Percentiles rank a stretch among this genome's conserved stretches.
Evolutionary conservation across 2,113 vertebrate genomes (phyloP).

Genomic region (Pheucticus melanocephalus): DNA sequence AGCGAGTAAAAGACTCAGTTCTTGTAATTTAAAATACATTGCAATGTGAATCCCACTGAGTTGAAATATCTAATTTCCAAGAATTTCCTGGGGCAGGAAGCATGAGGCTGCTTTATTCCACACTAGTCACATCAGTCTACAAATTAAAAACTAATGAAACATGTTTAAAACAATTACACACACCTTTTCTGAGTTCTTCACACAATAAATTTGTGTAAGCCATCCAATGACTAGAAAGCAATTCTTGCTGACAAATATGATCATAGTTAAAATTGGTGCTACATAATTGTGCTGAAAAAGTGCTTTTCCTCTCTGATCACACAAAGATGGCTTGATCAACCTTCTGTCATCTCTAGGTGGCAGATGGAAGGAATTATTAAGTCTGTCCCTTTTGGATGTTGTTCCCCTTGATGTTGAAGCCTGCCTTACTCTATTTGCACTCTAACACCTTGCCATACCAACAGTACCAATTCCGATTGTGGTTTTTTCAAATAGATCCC

Average conservation of each 20-base stretch:
- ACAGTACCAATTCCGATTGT: not conserved
- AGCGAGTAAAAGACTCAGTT: not conserved
- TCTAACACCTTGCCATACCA: not conserved
- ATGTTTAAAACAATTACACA: constrained; percentile 28
- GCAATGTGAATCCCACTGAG: constrained; percentile 11
- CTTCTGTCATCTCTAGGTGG: not conserved
- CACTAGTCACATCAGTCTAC: not conserved
- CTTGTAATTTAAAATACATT: constrained; percentile 49
- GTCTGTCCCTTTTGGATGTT: not conserved
- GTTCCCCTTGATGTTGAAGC: not conserved
- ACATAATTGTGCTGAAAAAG: constrained; percentile 24
- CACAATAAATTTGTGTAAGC: not conserved
- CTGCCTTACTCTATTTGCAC: not conserved
- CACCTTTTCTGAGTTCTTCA: constrained; percentile 32
- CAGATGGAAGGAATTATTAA: constrained; percentile 18
- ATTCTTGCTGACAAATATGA: not conserved
- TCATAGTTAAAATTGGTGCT: constrained; percentile 8
- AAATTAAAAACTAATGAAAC: constrained; percentile 34
- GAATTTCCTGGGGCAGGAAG: constrained; percentile 34
- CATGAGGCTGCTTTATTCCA: constrained; percentile 5
- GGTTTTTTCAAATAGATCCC: not conserved
- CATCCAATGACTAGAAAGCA: not conserved
- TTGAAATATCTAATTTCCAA: constrained; percentile 24
- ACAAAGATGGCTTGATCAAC: constrained; percentile 18
- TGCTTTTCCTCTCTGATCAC: constrained; percentile 1